phyloP scores from a whole-genome alignment of 1,140 invertebrate genomes.

The Brachionus manjavacas region DNA sequence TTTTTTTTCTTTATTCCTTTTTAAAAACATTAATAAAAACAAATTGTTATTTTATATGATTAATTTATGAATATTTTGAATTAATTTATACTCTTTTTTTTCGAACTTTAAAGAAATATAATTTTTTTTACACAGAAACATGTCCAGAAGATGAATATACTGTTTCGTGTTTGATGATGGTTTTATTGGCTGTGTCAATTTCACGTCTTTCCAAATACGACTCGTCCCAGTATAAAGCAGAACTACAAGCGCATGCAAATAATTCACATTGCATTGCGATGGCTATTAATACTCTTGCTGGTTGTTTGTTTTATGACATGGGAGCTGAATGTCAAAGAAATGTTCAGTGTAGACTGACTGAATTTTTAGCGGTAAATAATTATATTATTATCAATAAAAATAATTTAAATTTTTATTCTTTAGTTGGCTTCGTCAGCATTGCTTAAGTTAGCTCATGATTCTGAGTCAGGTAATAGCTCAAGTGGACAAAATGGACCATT shows the following conservation, averaged over 20 bases:
- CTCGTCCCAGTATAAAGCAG: conserved; percentile 68
- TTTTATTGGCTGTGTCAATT: conserved; percentile 94
- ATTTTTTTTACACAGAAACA: conserved; percentile 45
- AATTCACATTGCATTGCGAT: conserved; percentile 92
- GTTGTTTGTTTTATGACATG: conserved; percentile 86
- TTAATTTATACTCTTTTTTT: too few species aligned
- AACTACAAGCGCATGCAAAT: conserved; percentile 81
- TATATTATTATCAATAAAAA: neutral
- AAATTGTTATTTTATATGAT: too few species aligned
- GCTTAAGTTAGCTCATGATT: conserved; percentile 84
- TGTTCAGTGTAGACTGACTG: conserved; percentile 79
- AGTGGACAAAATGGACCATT: neutral
- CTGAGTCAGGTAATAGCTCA: conserved; percentile 60
- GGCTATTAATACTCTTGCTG: conserved; percentile 89
- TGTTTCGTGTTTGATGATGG: conserved; percentile 89
- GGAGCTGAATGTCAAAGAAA: conserved; percentile 80
- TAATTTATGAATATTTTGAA: too few species aligned
- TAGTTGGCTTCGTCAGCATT: conserved; percentile 86
- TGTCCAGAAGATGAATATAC: conserved; percentile 82
- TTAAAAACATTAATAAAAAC: too few species aligned
- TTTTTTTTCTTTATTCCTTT: too few species aligned
- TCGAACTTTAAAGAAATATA: neutral
- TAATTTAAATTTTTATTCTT: conserved; percentile 43
- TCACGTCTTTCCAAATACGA: conserved; percentile 89
- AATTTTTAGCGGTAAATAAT: conserved; percentile 77